Evolutionary conservation across 2,113 vertebrate species (phyloP), one percentile per base, ranked within the genome.

Genomic region (Uria lomvia): DNA sequence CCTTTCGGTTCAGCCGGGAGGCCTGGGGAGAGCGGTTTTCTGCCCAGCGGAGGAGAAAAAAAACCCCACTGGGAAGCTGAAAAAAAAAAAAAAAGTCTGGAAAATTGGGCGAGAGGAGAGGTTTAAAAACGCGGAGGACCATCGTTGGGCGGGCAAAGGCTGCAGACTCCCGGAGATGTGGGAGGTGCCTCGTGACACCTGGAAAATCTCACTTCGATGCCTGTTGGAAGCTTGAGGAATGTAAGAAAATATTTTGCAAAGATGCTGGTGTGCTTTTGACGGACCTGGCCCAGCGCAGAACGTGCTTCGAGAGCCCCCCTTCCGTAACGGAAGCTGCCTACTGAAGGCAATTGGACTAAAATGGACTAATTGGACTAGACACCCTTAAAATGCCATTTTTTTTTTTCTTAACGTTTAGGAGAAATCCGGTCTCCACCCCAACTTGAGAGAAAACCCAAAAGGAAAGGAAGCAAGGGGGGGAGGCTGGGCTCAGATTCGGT

Each of bases 391-490:
- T n/a, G 6, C 29, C 21, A 9, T 19, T 45, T 26, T 94, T 77
- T 84, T 72, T 3, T 1, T 72, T 3, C 0, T 2, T 21, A 80
- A 74, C 14, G 2, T 72, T 79, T 34, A 7, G 15, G 34, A 86
- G 38, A 65, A 80, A 55, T 67, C 42, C 7, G 0, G 4, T 11
- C 56, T 40, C 52, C 30, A 29, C 38, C 45, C 23, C 20, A 2
- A 43, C 20, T 20, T 6, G 70, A 56, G 71, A 20, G 29, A 52
- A 85, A 92, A 47, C 60, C n/a, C 42, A 34, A 49, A 27, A 27
- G 0, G 5, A 30, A 53, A 49, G 30, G 10, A 12, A 10, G 1
- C 3, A 2, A 15, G 6, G 6, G 30, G 30, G 15, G 15, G 15
- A 18, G n/a, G 5, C 2, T 38, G 3, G 55, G 45, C 74, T 53